A percentile compares a stretch with the other conserved stretches of the same genome.
phyloP scores from a whole-genome alignment of 2,113 vertebrate species.

The Protobothrops flavoviridis region DNA sequence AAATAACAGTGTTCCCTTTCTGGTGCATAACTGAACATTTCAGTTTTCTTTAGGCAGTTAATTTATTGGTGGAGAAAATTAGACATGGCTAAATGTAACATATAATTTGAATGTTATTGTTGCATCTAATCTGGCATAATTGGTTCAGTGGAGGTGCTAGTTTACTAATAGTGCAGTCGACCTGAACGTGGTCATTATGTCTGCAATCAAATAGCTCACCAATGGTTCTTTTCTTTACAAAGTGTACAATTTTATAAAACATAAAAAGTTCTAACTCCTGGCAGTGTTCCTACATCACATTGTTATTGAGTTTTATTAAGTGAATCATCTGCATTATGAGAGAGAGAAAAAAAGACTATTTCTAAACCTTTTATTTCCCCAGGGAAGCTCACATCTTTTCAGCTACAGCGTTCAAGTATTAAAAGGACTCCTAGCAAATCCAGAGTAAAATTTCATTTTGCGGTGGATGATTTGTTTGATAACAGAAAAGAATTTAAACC shows the following conservation, averaged over 20 bases:
- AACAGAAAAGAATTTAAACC: not conserved
- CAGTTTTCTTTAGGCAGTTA: not conserved
- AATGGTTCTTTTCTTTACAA: not conserved
- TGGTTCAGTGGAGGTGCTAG: not conserved
- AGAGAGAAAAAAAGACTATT: not conserved
- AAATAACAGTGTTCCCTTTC: not conserved
- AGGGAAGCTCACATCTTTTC: not conserved
- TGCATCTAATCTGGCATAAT: not conserved
- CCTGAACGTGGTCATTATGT: not conserved
- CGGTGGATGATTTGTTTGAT: not conserved
- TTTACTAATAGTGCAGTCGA: not conserved
- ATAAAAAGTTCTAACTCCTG: not conserved
- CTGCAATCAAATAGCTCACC: not conserved
- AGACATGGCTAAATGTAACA: not conserved
- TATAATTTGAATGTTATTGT: not conserved
- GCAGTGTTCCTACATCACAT: not conserved
- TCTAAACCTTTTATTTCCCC: not conserved
- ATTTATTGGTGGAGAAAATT: not conserved
- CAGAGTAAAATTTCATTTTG: not conserved
- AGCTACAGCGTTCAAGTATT: not conserved
- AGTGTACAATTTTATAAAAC: not conserved
- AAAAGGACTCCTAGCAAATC: not conserved
- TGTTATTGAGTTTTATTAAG: not conserved
- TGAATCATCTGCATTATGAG: not conserved
- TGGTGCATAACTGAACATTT: not conserved